A percentile compares a stretch with the other conserved stretches of the same genome.
phyloP scores from a whole-genome alignment of 2,797 vertebrate genomes.

The Antennarius maculatus region DNA sequence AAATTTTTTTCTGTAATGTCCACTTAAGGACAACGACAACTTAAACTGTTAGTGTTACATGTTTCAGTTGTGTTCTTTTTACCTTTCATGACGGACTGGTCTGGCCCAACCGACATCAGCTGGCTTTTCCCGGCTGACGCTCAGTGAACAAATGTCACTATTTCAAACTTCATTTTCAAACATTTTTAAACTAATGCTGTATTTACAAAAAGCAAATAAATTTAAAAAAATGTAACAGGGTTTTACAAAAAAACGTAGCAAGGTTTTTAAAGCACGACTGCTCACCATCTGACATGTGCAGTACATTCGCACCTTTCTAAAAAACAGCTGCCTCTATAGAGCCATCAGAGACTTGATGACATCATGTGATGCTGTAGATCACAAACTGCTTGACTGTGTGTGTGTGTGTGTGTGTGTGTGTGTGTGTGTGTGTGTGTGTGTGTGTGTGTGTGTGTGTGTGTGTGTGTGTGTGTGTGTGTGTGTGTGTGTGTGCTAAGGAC shows the following conservation, averaged over 20 bases:
- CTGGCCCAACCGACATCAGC: too few species aligned
- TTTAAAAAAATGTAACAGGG: too few species aligned
- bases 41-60: too few species aligned
- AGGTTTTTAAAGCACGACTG: slow-evolving; percentile 14
- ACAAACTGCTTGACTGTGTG: slow-evolving; percentile 31
- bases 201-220: too few species aligned
- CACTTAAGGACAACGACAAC: too few species aligned
- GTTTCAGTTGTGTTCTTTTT: too few species aligned
- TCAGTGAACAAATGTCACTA: too few species aligned
- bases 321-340: slow-evolving; percentile 64
- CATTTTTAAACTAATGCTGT: too few species aligned
- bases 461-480: background rate
- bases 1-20: too few species aligned
- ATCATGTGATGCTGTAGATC: slow-evolving; percentile 56
- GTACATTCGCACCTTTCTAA: slow-evolving; percentile 25
- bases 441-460: slow-evolving; percentile 7
- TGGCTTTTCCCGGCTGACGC: too few species aligned
- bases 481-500: slow-evolving; percentile 16
- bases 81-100: too few species aligned
- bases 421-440: slow-evolving; percentile 4
- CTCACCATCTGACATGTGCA: slow-evolving; percentile 12
- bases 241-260: slow-evolving; percentile 6
- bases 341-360: slow-evolving; percentile 54
- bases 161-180: too few species aligned
- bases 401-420: slow-evolving; percentile 1